These are phyloP conservation scores for Ecdyonurus torrentis DNA, from an alignment of 2,888 invertebrate genomes.

Conservation along the genomic window DNA sequence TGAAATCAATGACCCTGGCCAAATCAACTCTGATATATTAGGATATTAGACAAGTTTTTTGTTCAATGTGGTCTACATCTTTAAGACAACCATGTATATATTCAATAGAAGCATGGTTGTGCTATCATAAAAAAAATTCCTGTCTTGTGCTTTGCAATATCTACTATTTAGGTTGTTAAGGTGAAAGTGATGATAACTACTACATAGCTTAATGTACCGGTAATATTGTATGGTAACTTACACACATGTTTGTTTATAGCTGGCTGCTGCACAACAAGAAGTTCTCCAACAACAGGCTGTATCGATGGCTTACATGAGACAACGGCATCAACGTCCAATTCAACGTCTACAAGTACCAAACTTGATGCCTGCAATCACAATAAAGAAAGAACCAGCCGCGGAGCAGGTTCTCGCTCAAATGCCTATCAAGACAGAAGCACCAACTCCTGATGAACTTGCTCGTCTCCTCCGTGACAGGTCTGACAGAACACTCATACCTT, in stretches of 20 bases:
- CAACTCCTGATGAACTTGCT: neutral
- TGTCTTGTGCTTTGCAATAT: too few relatives aligned
- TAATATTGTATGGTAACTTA: neutral
- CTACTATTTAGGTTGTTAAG: too few relatives aligned
- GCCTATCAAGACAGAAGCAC: neutral
- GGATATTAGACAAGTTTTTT: too few relatives aligned
- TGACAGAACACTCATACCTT: too few relatives aligned
- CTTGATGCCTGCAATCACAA: neutral
- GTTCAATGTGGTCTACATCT: too few relatives aligned
- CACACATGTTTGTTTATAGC: constrained; percentile 18
- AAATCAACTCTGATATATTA: too few relatives aligned
- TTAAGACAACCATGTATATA: too few relatives aligned
- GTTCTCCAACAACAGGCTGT: constrained; percentile 22
- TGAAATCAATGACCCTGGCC: too few relatives aligned
- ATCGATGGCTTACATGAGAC: constrained; percentile 9
- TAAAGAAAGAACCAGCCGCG: constrained; percentile 7
- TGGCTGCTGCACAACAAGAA: constrained; percentile 29
- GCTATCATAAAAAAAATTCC: too few relatives aligned
- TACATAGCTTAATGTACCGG: too few relatives aligned
- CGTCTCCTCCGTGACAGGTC: neutral
- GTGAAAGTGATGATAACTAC: too few relatives aligned
- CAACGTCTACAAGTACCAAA: neutral
- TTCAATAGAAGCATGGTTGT: too few relatives aligned
- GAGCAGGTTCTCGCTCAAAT: neutral
- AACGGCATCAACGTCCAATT: neutral